Percentiles rank a stretch among this genome's conserved stretches.
phyloP scores from a whole-genome alignment of 2,888 invertebrate species.

The Parnassius orleans region DNA sequence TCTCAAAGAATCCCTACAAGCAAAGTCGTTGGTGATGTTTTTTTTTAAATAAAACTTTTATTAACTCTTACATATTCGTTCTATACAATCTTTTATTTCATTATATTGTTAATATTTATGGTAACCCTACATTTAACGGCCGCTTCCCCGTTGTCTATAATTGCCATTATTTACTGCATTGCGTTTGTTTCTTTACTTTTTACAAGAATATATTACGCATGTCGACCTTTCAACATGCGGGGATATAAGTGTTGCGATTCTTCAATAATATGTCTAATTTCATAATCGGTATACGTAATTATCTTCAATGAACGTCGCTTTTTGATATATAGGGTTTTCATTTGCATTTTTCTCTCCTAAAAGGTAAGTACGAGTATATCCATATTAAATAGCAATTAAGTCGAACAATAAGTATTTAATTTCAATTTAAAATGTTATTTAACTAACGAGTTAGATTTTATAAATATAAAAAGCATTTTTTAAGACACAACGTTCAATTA shows the following conservation, averaged over 20 bases:
- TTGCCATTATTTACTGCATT: slow-evolving; percentile 54
- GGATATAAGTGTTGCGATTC: slow-evolving; percentile 15
- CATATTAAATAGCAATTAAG: too few relatives aligned
- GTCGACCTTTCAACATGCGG: slow-evolving; percentile 17
- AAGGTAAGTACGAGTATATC: not conserved
- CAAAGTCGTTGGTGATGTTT: too few relatives aligned
- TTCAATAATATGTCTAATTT: slow-evolving; percentile 14
- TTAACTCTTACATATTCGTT: too few relatives aligned
- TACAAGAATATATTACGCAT: slow-evolving; percentile 41
- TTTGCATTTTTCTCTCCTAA: not conserved
- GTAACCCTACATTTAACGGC: slow-evolving; percentile 49
- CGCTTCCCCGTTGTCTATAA: slow-evolving; percentile 50
- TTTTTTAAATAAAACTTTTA: too few relatives aligned
- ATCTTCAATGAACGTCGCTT: not conserved
- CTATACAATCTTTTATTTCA: too few relatives aligned
- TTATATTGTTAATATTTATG: slow-evolving; percentile 13
- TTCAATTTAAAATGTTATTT: too few relatives aligned
- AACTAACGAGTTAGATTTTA: too few relatives aligned
- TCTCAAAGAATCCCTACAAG: too few relatives aligned
- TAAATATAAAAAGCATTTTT: too few relatives aligned
- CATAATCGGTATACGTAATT: slow-evolving; percentile 6
- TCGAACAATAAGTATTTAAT: too few relatives aligned
- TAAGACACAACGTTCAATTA: too few relatives aligned
- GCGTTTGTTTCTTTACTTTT: slow-evolving; percentile 57
- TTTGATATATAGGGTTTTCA: not conserved